A percentile compares a stretch with the other conserved stretches of the same genome.
phyloP scores from a whole-genome alignment of 1,140 invertebrate genomes.

The Danaus plexippus region DNA sequence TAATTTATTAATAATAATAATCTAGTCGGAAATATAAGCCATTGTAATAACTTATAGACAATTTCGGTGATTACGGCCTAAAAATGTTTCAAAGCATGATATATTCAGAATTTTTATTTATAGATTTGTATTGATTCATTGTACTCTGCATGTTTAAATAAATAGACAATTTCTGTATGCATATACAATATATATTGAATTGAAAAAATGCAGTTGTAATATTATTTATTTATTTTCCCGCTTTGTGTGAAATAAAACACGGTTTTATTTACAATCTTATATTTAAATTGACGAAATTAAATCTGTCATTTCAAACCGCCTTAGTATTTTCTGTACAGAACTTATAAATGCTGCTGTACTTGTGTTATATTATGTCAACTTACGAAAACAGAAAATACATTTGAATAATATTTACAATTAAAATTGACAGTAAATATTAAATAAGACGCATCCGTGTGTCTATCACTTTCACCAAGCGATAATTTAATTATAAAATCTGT shows the following conservation, averaged over 20 bases:
- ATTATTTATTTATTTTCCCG: background rate
- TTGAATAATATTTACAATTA: conserved; percentile 13
- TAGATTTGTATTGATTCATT: conserved; percentile 34
- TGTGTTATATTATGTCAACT: conserved; percentile 20
- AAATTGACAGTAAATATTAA: conserved; percentile 12
- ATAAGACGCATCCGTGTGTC: conserved; percentile 13
- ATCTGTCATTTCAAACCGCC: conserved; percentile 39
- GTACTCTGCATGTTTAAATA: conserved; percentile 45
- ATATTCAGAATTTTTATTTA: conserved; percentile 29
- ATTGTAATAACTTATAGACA: conserved; percentile 60
- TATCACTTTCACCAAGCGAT: conserved; percentile 11
- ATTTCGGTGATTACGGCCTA: conserved; percentile 34
- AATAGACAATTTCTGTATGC: conserved; percentile 47
- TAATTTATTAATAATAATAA: conserved; percentile 61
- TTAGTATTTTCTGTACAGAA: conserved; percentile 32
- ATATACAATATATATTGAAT: conserved; percentile 22
- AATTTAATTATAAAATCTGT: conserved; percentile 22
- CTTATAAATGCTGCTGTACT: conserved; percentile 28
- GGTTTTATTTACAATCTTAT: conserved; percentile 33
- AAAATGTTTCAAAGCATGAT: conserved; percentile 30
- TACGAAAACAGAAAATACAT: conserved; percentile 3
- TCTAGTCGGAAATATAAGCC: conserved; percentile 67
- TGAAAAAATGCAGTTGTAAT: conserved; percentile 2
- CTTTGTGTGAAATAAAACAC: conserved; percentile 12
- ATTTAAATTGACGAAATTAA: conserved; percentile 43